These are phyloP conservation scores for Umimayanthus chanpuru DNA, from an alignment of 92 coral and sea anemone species.

Conservation along the genomic window DNA sequence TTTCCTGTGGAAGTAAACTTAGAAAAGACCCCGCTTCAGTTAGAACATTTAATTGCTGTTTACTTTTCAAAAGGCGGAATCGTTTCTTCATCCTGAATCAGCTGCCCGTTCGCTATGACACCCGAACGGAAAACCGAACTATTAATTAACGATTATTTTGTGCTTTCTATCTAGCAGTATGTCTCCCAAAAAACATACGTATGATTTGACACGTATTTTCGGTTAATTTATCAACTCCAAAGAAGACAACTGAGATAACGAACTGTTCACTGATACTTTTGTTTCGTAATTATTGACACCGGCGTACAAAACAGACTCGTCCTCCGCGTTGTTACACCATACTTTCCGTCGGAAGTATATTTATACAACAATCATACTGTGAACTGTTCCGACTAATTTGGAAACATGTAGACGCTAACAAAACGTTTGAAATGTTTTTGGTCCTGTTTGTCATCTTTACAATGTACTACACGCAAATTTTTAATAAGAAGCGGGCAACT, in stretches of 20 bases:
- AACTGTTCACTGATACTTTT: background rate
- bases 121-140: conserved; percentile 19
- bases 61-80: conserved; percentile 11
- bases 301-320: background rate
- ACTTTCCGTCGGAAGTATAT: background rate
- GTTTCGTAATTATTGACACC: background rate
- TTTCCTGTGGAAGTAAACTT: conserved; percentile 32
- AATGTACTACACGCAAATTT: background rate
- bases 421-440: background rate
- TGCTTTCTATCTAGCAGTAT: background rate
- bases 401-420: background rate
- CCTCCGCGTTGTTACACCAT: background rate
- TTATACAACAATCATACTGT: background rate
- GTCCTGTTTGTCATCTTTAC: background rate
- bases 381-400: background rate
- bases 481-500: too few species aligned
- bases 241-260: background rate
- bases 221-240: background rate
- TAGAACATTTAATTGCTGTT: conserved; percentile 17
- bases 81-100: conserved; percentile 1
- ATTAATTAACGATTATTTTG: conserved; percentile 37
- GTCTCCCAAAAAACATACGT: background rate
- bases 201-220: background rate
- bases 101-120: background rate
- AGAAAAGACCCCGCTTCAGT: background rate